Conservation (phyloP, 2,797 vertebrate species). For the Cyclura pinguis region DNA sequence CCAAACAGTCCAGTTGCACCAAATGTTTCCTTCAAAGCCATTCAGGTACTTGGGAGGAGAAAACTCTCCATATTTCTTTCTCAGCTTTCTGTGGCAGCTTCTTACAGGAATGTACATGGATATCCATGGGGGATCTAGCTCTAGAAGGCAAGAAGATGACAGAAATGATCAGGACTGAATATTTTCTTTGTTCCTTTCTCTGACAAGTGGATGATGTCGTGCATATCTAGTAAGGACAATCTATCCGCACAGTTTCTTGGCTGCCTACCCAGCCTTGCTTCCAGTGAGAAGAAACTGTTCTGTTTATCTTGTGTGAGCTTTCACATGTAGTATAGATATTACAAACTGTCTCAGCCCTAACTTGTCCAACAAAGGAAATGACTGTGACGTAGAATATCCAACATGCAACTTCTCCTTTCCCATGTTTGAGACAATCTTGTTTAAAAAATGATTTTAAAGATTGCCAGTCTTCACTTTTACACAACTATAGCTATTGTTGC, state of each 20-base stretch:
- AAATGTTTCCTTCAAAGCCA: constrained; percentile 53
- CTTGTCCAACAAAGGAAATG: neutral
- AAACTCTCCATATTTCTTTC: constrained; percentile 50
- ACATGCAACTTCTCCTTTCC: neutral
- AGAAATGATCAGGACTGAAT: neutral
- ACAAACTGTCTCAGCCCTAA: neutral
- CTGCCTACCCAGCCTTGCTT: neutral
- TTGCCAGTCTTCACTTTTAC: too few species aligned
- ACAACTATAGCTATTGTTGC: neutral
- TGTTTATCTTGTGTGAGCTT: neutral
- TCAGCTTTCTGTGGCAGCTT: constrained; percentile 54
- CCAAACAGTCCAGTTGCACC: constrained; percentile 76
- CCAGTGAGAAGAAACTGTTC: neutral
- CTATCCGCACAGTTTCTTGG: neutral
- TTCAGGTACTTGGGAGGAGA: neutral
- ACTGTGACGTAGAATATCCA: neutral
- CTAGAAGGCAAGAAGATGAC: constrained; percentile 58
- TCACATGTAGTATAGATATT: neutral
- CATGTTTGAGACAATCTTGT: neutral
- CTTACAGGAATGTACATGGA: constrained; percentile 59
- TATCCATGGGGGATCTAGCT: constrained; percentile 56
- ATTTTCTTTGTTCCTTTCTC: too few species aligned
- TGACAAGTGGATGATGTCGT: too few species aligned
- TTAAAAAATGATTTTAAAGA: neutral
- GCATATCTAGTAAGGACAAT: neutral